Evolutionary conservation across 35 echinoderm and acorn worm species (phyloP).

Genomic region (Diadema setosum): DNA sequence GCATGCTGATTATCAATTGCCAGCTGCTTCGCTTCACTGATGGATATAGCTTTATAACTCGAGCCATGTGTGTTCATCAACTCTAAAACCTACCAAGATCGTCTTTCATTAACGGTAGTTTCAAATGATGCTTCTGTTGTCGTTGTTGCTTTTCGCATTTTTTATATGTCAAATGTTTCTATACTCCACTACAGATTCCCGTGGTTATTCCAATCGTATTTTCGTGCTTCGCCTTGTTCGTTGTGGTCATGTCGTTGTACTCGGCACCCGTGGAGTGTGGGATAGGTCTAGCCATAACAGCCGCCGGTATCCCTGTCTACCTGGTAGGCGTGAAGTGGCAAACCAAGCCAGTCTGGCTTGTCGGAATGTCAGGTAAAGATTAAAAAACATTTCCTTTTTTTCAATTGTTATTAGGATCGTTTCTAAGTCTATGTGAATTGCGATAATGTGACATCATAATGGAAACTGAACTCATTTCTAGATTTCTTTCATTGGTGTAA

Average conservation of each 20-base stretch:
- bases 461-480: too few species aligned
- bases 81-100: neutral
- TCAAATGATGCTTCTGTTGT: neutral
- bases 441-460: too few species aligned
- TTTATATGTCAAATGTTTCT: too few species aligned
- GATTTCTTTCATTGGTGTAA: too few species aligned
- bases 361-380: neutral
- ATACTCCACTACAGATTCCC: neutral
- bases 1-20: too few species aligned
- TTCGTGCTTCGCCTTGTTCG: neutral
- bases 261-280: conserved; percentile 10
- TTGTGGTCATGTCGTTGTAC: conserved; percentile 49
- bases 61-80: neutral
- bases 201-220: conserved; percentile 13
- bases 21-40: neutral
- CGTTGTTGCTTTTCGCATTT: neutral
- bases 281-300: neutral
- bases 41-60: neutral
- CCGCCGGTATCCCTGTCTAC: conserved; percentile 41
- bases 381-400: too few species aligned
- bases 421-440: too few species aligned
- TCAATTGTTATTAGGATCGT: too few species aligned
- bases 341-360: conserved; percentile 48
- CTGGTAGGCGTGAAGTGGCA: conserved; percentile 33
- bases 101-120: neutral